Evolutionary conservation across 2,888 invertebrate species (phyloP), one percentile per base, ranked within the genome.

Genomic region (Drymonia ruficornis): DNA sequence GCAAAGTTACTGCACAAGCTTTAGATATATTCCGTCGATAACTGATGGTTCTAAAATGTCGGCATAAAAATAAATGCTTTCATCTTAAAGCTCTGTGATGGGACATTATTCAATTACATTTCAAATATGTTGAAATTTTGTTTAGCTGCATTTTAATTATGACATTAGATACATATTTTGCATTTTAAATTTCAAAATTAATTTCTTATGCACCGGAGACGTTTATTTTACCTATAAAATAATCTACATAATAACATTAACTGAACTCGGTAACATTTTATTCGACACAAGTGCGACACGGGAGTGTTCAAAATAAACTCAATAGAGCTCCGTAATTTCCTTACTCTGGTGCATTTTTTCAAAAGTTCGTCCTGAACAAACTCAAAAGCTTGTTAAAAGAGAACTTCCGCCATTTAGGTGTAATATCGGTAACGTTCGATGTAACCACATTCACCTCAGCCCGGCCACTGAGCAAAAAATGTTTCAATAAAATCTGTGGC

Each of bases 371-470:
- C 44, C 45, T 34, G 45, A 61, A 29, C 58, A 44, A 60, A 52
- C 50, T 43, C 55, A 67, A 64, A 66, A 65, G 56, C 56, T 60
- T 59, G 67, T 61, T 70, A 70, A 65, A 67, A 67, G 53, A 57
- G 61, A 68, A 70, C 58, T 75, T 72, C 60, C 61, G 65, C 63
- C 63, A 68, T 70, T 73, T 64, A 67, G 61, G 57, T 63, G 60
- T 67, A 70, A 72, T 74, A 72, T 78, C 65, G 70, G 69, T 72
- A 70, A 72, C 65, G 67, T 61, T 65, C 67, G 53, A 52, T 67
- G 72, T 73, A 74, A 71, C 70, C 70, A 72, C 18, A 13, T 12
- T 19, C 15, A 40, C 40, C 40, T 15, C 40, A 12, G 40, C 16
- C n/a, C 16, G 40, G 12, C 16, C 9, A 8, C 16, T 16, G 40